phyloP scores from a whole-genome alignment of 1,140 invertebrate genomes.

The Propsilocerus akamusi region DNA sequence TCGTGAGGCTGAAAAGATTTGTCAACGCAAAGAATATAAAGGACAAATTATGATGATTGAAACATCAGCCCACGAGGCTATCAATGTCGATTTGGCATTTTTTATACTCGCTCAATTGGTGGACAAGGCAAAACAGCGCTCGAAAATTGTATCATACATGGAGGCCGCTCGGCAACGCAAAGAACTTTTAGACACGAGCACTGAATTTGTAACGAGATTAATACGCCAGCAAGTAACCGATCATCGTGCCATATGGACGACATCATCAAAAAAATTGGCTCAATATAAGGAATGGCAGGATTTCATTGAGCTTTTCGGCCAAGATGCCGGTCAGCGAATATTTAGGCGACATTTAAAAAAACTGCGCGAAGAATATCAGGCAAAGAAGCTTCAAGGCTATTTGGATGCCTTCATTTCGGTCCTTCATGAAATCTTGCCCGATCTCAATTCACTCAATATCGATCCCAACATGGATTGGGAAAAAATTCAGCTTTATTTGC shows the following conservation, averaged over 20 bases:
- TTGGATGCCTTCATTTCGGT: constrained; percentile 63
- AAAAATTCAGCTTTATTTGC: constrained; percentile 61
- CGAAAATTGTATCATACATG: constrained; percentile 59
- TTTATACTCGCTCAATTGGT: constrained; percentile 82
- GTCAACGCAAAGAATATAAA: constrained; percentile 84
- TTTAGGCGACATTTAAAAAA: constrained; percentile 70
- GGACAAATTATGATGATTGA: constrained; percentile 75
- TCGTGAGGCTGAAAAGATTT: constrained; percentile 73
- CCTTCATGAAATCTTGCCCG: constrained; percentile 65
- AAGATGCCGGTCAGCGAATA: constrained; percentile 61
- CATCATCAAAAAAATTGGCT: constrained; percentile 67
- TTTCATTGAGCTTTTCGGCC: constrained; percentile 72
- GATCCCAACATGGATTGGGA: constrained; percentile 46
- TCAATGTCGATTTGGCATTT: constrained; percentile 91
- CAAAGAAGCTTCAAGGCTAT: constrained; percentile 59
- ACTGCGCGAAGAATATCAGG: constrained; percentile 69
- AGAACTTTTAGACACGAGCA: constrained; percentile 73
- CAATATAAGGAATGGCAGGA: constrained; percentile 77
- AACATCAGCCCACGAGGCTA: constrained; percentile 90
- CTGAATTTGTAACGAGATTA: constrained; percentile 69
- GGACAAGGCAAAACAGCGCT: constrained; percentile 44
- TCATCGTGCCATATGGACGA: constrained; percentile 71
- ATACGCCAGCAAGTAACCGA: constrained; percentile 61
- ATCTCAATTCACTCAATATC: constrained; percentile 44
- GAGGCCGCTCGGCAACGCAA: constrained; percentile 74